Evolutionary conservation across 2,888 invertebrate species (phyloP), one percentile per base, ranked within the genome.

Genomic region (Smittia sp.): DNA sequence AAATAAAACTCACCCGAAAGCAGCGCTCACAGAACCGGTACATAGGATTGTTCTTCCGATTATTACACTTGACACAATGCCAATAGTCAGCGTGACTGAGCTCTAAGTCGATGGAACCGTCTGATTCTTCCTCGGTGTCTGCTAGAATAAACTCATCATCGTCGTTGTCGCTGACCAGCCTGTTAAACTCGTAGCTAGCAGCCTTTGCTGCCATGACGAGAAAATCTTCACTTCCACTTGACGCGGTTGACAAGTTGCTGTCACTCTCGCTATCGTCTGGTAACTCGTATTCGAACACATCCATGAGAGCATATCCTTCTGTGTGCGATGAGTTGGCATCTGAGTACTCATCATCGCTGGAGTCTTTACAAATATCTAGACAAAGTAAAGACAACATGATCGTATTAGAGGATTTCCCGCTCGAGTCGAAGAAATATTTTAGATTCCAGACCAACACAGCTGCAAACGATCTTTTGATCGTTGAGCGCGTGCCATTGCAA

Each of bases 11-110:
- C 80, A 89, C 90, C 88, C 88, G 87, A 80, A 86, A 90, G 79
- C 90, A 90, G 81, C 87, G 87, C 80, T 88, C 86, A 81, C 90
- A 90, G 82, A 87, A 89, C 75, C 88, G 82, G 79, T 86, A 90
- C 74, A 85, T 81, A 46, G 89, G 88, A 82, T 88, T 88, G 80
- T 89, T 86, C 79, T 85, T 87, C 76, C 81, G 80, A 67, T 85
- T 84, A 75, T 84, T 84, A 81, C 90, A 90, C 78, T 86, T 87
- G 18, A 87, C 85, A 79, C 90, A 90, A 74, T 84, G 83, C 85
- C 87, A 85, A 81, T 87, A 89, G 80, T 87, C 88, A 77, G 85
- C 83, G 75, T 81, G 81, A 75, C 85, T 85, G 54, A 86, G 79
- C 79, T 87, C 87, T 69, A 82, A 81, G 80, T 85, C 85, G 75